Evolutionary conservation across 2,113 vertebrate genomes (phyloP).

Genomic region (Malurus melanocephalus): DNA sequence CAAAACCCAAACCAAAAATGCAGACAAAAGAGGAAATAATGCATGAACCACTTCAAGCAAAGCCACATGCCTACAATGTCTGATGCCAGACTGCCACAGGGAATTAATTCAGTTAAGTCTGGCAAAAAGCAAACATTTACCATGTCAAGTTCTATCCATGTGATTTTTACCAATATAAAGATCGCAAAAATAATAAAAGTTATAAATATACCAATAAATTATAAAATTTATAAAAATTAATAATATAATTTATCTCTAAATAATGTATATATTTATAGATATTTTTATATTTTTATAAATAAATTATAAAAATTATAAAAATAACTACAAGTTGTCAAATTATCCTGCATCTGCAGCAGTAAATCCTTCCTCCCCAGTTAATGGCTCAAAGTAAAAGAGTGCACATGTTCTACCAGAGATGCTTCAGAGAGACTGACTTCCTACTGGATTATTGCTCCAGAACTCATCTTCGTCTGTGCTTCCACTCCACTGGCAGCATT

Average conservation of each 20-base stretch:
- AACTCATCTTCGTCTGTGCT: background rate
- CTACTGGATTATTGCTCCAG: background rate
- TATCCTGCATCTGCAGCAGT: background rate
- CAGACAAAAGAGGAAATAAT: background rate
- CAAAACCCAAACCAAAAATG: background rate
- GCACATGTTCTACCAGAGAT: background rate
- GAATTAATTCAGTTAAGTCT: background rate
- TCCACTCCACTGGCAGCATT: background rate
- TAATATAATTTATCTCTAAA: no score
- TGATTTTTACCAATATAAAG: background rate
- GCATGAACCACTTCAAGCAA: background rate
- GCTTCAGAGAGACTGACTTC: background rate
- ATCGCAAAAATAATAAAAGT: background rate
- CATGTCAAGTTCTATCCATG: background rate
- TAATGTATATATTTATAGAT: no score
- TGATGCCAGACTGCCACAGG: background rate
- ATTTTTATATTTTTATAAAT: no score
- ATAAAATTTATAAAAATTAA: no score
- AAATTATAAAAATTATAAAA: no score
- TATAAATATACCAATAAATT: no score
- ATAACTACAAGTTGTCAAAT: background rate
- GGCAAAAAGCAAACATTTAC: background rate
- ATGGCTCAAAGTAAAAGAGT: background rate
- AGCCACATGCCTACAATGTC: background rate
- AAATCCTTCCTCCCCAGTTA: background rate